These are phyloP conservation scores for Agapornis canus DNA, from an alignment of 2,797 vertebrate species.

Conservation along the genomic window DNA sequence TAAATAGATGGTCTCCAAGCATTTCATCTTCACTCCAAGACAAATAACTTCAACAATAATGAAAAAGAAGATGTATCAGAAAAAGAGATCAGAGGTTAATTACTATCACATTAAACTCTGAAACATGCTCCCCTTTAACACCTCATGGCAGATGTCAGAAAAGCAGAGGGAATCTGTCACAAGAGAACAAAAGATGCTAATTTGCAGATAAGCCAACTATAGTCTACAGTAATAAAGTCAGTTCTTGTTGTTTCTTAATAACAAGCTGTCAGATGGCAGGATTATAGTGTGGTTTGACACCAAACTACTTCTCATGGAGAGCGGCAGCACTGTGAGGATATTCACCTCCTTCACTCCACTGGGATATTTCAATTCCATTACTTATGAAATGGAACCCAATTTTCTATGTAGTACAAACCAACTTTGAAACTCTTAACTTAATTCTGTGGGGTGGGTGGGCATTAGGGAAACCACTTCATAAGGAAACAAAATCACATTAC, in stretches of 20 bases:
- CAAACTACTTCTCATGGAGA: slow-evolving; percentile 5
- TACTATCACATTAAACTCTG: slow-evolving; percentile 69
- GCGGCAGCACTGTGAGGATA: not conserved
- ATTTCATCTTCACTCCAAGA: slow-evolving; percentile 47
- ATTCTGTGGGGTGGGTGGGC: not conserved
- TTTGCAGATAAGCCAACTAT: slow-evolving; percentile 62
- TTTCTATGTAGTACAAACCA: not conserved
- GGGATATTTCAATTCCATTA: slow-evolving; percentile 4
- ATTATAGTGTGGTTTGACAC: slow-evolving; percentile 64
- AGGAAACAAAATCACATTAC: slow-evolving; percentile 59
- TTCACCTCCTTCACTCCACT: not conserved
- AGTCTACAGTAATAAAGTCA: slow-evolving; percentile 70
- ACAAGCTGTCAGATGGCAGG: slow-evolving; percentile 72
- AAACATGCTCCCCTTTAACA: slow-evolving; percentile 47
- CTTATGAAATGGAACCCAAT: not conserved
- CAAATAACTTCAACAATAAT: slow-evolving; percentile 57
- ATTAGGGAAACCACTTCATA: not conserved
- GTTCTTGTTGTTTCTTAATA: slow-evolving; percentile 74
- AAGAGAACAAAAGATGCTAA: slow-evolving; percentile 73
- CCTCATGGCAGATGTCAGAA: slow-evolving; percentile 55
- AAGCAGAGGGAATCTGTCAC: slow-evolving; percentile 64
- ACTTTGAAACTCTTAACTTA: slow-evolving; percentile 35
- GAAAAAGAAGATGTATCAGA: slow-evolving; percentile 38
- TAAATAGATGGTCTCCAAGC: not conserved
- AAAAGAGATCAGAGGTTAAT: slow-evolving; percentile 68